phyloP scores from a whole-genome alignment of 2,888 invertebrate species.

The Caenorhabditis doughertyi region DNA sequence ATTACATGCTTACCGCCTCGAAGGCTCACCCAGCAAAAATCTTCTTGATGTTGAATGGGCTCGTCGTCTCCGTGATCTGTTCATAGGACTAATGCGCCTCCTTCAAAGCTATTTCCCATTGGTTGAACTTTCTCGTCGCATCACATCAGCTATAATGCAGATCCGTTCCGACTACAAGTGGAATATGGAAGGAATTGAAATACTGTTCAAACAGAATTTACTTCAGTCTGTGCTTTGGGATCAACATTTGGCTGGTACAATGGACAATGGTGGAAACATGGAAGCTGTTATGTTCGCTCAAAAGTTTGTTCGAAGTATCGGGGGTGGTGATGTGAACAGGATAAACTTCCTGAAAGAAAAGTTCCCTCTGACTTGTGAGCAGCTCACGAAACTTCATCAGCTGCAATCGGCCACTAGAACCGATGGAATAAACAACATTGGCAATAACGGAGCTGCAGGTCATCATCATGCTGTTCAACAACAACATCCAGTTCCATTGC shows the following conservation, averaged over 20 bases:
- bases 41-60: constrained; percentile 74
- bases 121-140: constrained; percentile 63
- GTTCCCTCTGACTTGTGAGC: constrained; percentile 70
- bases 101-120: constrained; percentile 56
- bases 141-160: constrained; percentile 70
- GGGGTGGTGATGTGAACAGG: constrained; percentile 55
- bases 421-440: too few relatives aligned
- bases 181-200: constrained; percentile 89
- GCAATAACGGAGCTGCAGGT: constrained; percentile 12
- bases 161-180: constrained; percentile 75
- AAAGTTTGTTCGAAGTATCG: constrained; percentile 84
- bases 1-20: constrained; percentile 69
- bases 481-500: constrained; percentile 26
- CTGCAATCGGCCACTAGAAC: constrained; percentile 59
- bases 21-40: constrained; percentile 41
- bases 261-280: constrained; percentile 89
- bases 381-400: constrained; percentile 68
- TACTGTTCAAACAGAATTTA: constrained; percentile 89
- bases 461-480: constrained; percentile 21
- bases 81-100: constrained; percentile 70
- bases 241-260: constrained; percentile 90
- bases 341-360: constrained; percentile 59
- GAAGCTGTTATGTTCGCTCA: constrained; percentile 90
- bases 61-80: constrained; percentile 73
- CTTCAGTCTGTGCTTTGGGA: constrained; percentile 91